A percentile compares a stretch with the other conserved stretches of the same genome.
phyloP scores from a whole-genome alignment of 1,140 invertebrate species.

The Venturia canescens region DNA sequence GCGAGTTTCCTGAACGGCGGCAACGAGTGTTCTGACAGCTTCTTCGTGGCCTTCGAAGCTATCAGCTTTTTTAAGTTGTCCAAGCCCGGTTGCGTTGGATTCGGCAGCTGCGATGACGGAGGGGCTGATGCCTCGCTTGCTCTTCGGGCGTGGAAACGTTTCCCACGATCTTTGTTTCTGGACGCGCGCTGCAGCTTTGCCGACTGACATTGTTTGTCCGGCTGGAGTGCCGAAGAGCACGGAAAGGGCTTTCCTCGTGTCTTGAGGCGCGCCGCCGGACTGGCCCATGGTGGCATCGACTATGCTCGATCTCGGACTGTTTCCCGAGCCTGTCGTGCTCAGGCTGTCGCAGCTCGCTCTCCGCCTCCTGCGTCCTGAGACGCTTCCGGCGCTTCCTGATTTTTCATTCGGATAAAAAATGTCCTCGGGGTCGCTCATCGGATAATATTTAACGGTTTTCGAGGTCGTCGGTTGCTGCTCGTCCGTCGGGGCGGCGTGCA shows the following conservation, averaged over 20 bases:
- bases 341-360: constrained; percentile 73
- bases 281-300: constrained; percentile 71
- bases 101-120: constrained; percentile 53
- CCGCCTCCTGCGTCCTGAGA: constrained; percentile 63
- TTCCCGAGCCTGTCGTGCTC: constrained; percentile 73
- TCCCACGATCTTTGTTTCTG: constrained; percentile 83
- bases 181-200: constrained; percentile 71
- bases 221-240: constrained; percentile 75
- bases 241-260: constrained; percentile 76
- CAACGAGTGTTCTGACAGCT: constrained; percentile 83
- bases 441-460: constrained; percentile 72
- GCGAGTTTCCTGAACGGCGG: constrained; percentile 83
- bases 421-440: constrained; percentile 81
- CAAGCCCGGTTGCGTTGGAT: constrained; percentile 56
- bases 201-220: constrained; percentile 54
- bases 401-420: constrained; percentile 76
- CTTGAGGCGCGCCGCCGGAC: constrained; percentile 62
- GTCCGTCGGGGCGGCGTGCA: constrained; percentile 75
- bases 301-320: constrained; percentile 76
- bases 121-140: constrained; percentile 61
- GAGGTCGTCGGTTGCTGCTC: constrained; percentile 55
- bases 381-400: constrained; percentile 57
- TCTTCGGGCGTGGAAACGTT: constrained; percentile 80
- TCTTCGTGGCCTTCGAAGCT: constrained; percentile 86
- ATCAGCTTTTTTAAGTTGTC: constrained; percentile 80